A percentile compares a stretch with the other conserved stretches of the same genome.
These are phyloP conservation scores for Cremastinae sp. DNA, from an alignment of 2,888 invertebrate species.

Conservation along the genomic window DNA sequence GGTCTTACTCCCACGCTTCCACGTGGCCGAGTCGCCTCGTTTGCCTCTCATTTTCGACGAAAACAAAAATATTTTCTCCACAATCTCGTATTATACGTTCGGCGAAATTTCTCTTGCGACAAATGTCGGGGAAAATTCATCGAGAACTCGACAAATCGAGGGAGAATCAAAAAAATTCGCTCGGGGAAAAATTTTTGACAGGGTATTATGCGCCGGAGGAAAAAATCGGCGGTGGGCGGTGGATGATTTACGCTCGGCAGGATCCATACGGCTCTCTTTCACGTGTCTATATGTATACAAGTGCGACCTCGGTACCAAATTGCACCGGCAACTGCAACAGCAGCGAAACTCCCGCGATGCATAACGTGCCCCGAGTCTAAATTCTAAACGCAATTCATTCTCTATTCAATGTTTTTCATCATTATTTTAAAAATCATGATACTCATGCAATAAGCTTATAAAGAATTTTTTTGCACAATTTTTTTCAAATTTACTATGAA, in stretches of 20 bases:
- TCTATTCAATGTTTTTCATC: too few relatives aligned
- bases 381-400: too few relatives aligned
- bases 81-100: background rate
- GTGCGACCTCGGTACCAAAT: constrained; percentile 56
- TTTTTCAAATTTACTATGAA: too few relatives aligned
- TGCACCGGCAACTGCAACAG: constrained; percentile 48
- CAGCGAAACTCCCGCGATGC: constrained; percentile 24
- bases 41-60: background rate
- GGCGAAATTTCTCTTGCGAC: too few relatives aligned
- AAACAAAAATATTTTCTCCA: background rate
- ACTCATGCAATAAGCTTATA: too few relatives aligned
- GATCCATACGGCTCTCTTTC: constrained; percentile 19
- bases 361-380: background rate
- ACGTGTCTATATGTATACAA: constrained; percentile 14
- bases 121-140: too few relatives aligned
- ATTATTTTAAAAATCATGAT: too few relatives aligned
- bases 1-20: constrained; percentile 48
- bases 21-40: constrained; percentile 11
- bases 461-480: too few relatives aligned
- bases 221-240: constrained; percentile 45
- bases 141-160: constrained; percentile 47
- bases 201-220: background rate
- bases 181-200: constrained; percentile 22
- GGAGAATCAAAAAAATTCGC: constrained; percentile 14
- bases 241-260: constrained; percentile 54